Evolutionary conservation across 2,888 invertebrate species (phyloP), one percentile per base, ranked within the genome.

Genomic region (Dynastes maya): DNA sequence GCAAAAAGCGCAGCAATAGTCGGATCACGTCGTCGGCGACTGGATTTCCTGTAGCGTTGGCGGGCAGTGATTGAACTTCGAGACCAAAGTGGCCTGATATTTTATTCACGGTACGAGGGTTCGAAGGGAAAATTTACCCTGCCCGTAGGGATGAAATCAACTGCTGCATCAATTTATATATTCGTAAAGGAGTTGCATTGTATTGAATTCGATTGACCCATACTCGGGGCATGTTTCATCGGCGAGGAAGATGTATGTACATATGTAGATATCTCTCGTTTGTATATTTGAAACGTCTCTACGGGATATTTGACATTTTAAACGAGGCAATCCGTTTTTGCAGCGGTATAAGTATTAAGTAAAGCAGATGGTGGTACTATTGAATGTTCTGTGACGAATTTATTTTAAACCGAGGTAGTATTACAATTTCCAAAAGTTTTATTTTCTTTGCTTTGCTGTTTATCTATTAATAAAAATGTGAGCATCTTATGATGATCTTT

Each of bases 51-150:
- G 80, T 76, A 53, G 32, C 75, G 68, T 78, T 77, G 67, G 81
- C 80, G 85, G 86, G 86, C 87, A 87, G 85, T 87, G 87, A 87
- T 87, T 86, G 86, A 86, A 85, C 86, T 85, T 83, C 83, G 84
- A 83, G 79, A 80, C 81, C 82, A 85, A 85, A 85, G 85, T 85
- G 83, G 84, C 84, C 85, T 86, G 82, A 86, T 86, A 86, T 86
- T 86, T 87, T 86, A 86, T 86, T 86, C 86, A 85, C 85, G 83
- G 82, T 85, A 85, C 84, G 85, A 85, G 85, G 22, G 55, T 58
- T 58, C 55, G 55, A 11, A 83, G 84, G 82, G 81, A 84, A 84
- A 86, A 86, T 87, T 85, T 85, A 85, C 85, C 84, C 82, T 82
- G 81, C 84, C 83, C 32, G 85, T 8, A 58, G 84, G 83, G 82